These are phyloP conservation scores for Tachuris rubrigastra DNA, from an alignment of 2,113 vertebrate species.

Conservation along the genomic window DNA sequence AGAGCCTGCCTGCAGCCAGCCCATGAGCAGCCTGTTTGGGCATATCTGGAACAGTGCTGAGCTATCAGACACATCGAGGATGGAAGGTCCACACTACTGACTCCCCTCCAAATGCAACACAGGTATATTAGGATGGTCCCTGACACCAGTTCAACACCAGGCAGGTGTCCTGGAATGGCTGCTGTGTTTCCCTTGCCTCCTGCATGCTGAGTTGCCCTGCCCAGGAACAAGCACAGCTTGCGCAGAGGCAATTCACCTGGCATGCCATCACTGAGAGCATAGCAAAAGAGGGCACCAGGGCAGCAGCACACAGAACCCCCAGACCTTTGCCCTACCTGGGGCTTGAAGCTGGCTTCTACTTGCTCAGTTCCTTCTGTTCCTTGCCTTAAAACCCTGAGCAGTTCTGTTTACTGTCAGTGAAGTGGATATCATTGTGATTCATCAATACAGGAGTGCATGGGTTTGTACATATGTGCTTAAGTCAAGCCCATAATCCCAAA, in stretches of 20 bases:
- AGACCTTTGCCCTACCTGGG: accelerated
- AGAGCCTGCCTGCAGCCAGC: conserved; percentile 50
- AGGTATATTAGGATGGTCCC: not conserved
- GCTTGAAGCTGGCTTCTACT: not conserved
- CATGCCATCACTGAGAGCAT: not conserved
- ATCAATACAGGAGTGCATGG: not conserved
- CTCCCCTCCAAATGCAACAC: not conserved
- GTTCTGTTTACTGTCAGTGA: not conserved
- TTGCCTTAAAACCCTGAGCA: not conserved
- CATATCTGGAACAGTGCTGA: not conserved
- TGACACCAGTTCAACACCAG: not conserved
- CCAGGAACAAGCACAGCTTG: accelerated
- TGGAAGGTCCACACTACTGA: not conserved
- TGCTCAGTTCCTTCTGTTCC: not conserved
- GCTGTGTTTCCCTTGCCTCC: not conserved
- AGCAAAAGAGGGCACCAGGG: not conserved
- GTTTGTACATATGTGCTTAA: not conserved
- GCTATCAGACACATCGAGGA: not conserved
- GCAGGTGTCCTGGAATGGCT: not conserved
- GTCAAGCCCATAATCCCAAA: not conserved
- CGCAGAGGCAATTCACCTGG: not conserved
- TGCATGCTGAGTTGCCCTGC: accelerated
- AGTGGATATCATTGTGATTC: not conserved
- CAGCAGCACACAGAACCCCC: accelerated
- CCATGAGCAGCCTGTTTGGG: not conserved